These are phyloP conservation scores for Drosophila mimica DNA, from an alignment of 2,888 invertebrate genomes.

Conservation along the genomic window DNA sequence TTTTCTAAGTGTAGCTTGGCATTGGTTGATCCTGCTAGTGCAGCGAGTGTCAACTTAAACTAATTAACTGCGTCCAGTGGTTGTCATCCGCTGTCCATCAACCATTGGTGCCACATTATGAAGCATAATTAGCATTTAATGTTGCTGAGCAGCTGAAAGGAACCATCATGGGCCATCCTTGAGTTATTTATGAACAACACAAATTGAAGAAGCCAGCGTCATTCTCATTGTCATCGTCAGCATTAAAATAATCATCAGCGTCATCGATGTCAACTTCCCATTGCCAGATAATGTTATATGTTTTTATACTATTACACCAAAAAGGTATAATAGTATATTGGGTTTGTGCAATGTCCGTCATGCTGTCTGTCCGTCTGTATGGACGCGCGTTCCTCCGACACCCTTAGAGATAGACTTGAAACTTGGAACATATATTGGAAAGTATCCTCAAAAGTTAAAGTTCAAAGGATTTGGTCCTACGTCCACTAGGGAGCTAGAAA, in stretches of 20 bases:
- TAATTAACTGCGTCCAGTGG: slow-evolving; percentile 1
- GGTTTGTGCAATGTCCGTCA: no score
- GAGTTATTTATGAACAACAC: slow-evolving; percentile 9
- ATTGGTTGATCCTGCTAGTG: not conserved
- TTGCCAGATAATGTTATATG: not conserved
- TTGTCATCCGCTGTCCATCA: not conserved
- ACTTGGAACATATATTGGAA: no score
- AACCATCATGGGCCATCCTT: not conserved
- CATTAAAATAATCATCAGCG: slow-evolving; percentile 6
- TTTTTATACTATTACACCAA: no score
- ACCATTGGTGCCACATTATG: slow-evolving; percentile 59
- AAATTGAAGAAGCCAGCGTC: slow-evolving; percentile 21
- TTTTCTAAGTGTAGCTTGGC: not conserved
- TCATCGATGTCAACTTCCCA: slow-evolving; percentile 7
- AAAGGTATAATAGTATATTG: no score
- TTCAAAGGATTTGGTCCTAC: no score
- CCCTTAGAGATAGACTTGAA: no score
- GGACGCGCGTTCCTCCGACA: no score
- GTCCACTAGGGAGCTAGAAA: no score
- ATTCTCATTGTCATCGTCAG: slow-evolving; percentile 18
- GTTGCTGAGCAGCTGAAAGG: slow-evolving; percentile 24
- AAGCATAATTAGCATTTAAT: slow-evolving; percentile 71
- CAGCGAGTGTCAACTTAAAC: slow-evolving; percentile 1
- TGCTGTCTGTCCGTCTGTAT: no score
- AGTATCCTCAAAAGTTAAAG: no score